Conservation (phyloP, 2,113 vertebrate species). For the Papio anubis region DNA sequence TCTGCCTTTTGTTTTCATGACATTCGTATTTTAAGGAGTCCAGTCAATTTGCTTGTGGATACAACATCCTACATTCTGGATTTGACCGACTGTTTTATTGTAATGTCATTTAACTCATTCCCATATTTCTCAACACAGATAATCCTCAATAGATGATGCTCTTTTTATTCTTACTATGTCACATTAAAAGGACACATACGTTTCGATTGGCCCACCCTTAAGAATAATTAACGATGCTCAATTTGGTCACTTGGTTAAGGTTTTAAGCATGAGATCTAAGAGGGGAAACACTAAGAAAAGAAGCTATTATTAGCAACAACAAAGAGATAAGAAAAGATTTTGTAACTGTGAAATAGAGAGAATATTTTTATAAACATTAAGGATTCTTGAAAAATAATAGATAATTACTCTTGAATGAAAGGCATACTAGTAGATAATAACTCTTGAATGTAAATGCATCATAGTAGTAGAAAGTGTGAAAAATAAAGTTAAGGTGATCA, state of each 20-base stretch:
- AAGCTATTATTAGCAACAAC: background rate
- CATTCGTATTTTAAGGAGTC: background rate
- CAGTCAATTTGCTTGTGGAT: background rate
- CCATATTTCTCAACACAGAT: background rate
- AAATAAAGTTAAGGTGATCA: background rate
- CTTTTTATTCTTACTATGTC: background rate
- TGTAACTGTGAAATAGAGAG: background rate
- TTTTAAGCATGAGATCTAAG: background rate
- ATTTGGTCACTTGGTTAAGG: background rate
- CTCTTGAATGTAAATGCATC: background rate
- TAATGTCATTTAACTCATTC: background rate
- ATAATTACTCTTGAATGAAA: background rate
- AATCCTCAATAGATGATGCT: background rate
- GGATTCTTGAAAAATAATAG: background rate
- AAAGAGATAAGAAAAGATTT: background rate
- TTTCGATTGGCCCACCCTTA: background rate
- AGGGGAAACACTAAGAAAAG: background rate
- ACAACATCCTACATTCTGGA: background rate
- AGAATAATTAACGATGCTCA: background rate
- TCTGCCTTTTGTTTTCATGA: background rate
- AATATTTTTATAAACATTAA: background rate
- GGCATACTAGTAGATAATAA: background rate
- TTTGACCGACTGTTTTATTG: background rate
- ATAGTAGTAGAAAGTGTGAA: background rate
- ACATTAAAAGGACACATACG: background rate